phyloP scores from a whole-genome alignment of 2,113 vertebrate genomes.

The Hippocampus mohnikei region DNA sequence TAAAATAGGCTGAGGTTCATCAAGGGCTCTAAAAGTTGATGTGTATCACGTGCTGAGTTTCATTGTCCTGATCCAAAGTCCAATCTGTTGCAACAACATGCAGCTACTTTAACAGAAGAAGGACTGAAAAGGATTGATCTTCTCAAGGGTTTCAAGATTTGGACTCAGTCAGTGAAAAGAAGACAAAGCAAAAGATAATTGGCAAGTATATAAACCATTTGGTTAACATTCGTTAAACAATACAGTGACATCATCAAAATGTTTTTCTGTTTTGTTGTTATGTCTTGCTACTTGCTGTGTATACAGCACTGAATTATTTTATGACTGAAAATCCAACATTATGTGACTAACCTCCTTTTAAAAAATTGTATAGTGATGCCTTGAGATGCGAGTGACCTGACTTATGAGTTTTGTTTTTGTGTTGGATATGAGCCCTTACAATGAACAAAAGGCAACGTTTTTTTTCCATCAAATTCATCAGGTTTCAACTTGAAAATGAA shows the following conservation, averaged over 20 bases:
- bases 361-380: background rate
- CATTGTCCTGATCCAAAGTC: conserved; percentile 68
- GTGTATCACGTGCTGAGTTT: conserved; percentile 20
- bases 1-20: conserved; percentile 1
- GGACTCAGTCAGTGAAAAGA: conserved; percentile 39
- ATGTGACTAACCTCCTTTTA: background rate
- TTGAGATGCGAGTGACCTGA: background rate
- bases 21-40: background rate
- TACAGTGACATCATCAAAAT: background rate
- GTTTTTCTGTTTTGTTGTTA: background rate
- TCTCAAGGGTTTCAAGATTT: conserved; percentile 32
- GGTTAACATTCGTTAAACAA: background rate
- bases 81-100: conserved; percentile 54
- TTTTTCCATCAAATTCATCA: too few species aligned
- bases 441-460: too few species aligned
- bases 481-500: background rate
- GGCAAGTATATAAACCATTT: background rate
- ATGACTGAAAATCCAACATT: background rate
- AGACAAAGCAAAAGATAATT: background rate
- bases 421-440: background rate
- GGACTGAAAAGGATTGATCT: conserved; percentile 33
- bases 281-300: background rate
- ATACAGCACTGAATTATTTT: background rate
- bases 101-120: conserved; percentile 32
- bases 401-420: background rate